A percentile compares a stretch with the other conserved stretches of the same genome.
Evolutionary conservation across 2,797 vertebrate species (phyloP).

Genomic region (Nyctalus aviator): DNA sequence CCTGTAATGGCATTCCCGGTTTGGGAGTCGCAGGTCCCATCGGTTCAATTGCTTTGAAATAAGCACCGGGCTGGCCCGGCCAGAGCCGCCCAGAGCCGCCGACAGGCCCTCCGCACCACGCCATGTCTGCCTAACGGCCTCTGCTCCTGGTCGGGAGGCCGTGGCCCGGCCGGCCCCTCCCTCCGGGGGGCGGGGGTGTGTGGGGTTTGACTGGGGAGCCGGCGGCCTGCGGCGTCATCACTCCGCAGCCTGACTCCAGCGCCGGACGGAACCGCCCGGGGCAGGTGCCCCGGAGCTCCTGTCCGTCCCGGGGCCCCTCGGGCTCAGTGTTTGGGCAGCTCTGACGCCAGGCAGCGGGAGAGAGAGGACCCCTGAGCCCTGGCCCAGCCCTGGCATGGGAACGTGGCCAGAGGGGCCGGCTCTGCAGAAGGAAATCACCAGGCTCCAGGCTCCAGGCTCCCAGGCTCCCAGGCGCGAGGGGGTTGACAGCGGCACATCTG

Average conservation of each 20-base stretch:
- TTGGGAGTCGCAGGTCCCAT: constrained; percentile 73
- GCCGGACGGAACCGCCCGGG: neutral
- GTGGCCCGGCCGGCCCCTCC: no score
- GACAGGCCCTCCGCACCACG: neutral
- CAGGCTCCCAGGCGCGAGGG: constrained; percentile 15
- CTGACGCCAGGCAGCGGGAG: constrained; percentile 23
- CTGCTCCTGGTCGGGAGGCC: no score
- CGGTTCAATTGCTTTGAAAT: constrained; percentile 75
- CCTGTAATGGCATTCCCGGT: constrained; percentile 52
- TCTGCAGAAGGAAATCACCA: constrained; percentile 44
- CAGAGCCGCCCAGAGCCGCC: constrained; percentile 46
- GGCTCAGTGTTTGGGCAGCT: neutral
- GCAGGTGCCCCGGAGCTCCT: accelerated
- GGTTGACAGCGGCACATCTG: constrained; percentile 13
- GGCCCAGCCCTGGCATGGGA: neutral
- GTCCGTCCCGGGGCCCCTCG: neutral
- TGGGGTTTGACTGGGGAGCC: neutral
- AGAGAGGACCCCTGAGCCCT: neutral
- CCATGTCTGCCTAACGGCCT: constrained; percentile 37
- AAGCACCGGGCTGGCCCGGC: neutral
- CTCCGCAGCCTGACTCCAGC: constrained; percentile 30
- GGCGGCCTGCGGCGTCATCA: neutral
- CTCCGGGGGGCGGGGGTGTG: constrained; percentile 10
- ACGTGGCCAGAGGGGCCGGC: neutral
- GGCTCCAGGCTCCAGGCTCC: constrained; percentile 13